Base-by-base conservation (phyloP, 2,888 invertebrate species). In the Eupithecia pulchellata region DNA sequence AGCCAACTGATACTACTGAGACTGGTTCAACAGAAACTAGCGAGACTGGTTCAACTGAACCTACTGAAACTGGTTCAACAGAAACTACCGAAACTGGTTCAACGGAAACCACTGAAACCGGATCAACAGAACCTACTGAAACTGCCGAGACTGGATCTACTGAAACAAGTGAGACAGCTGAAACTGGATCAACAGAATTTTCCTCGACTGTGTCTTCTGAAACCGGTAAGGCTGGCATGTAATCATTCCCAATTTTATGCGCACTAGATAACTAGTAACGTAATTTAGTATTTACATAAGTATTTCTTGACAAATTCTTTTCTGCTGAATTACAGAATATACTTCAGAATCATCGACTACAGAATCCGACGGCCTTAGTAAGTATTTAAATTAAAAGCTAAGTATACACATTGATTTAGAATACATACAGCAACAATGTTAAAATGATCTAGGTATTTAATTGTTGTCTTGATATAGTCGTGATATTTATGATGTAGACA, bases 11-110 rank as follows among this genome's bases (percentile, higher is more conserved):
- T 17, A 69, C 69, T 8, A 66, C 58, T 11, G 72, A 64, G 36
- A 39, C 65, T 20, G 67, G 72, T 3, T 70, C 74, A n/a, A 77
- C 74, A 27, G 75, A 72, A 68, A 71, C 73, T 27, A 77, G 74
- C 17, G 75, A 72, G 65, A 71, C 73, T 20, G 66, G 63, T 4
- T 52, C 9, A 6, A 57, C 66, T 3, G 66, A 39, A 66, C 25
- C 39, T n/a, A 70, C 63, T 5, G 60, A 34, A 20, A 60, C 20
- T 0, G 60, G 20, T 20, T 60, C 60, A 20, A 77, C 74, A 30
- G 75, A 68, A 67, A 58, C 73, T 5, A 75, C 73, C 34, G 72
- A 66, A 64, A 25, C 34, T 34, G 64, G 64, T 2, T 47, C 8
- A 5, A 55, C 66, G 2, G 66, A 29, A 42, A 25, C 27, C n/a